phyloP scores from a whole-genome alignment of 2,797 vertebrate genomes.

The Bryconaethiops microstoma region DNA sequence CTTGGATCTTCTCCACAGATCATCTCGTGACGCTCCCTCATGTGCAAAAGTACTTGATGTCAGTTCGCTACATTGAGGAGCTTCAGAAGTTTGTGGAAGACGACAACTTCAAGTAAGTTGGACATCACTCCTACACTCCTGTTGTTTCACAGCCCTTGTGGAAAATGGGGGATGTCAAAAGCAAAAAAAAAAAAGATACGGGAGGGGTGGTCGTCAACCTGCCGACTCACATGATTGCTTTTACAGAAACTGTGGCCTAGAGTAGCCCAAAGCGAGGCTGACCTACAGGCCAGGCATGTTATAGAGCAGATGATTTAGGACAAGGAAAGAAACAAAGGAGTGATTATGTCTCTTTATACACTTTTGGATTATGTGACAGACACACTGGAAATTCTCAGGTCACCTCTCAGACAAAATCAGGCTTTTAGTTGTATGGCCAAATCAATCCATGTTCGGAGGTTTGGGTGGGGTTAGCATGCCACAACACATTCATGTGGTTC shows the following conservation, averaged over 20 bases:
- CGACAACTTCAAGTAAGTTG: slow-evolving; percentile 86
- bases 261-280: neutral
- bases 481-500: slow-evolving; percentile 9
- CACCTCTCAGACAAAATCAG: neutral
- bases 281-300: slow-evolving; percentile 2
- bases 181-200: neutral
- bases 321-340: neutral
- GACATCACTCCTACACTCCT: neutral
- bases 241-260: slow-evolving; percentile 19
- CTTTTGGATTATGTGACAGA: neutral
- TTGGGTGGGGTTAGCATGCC: slow-evolving; percentile 35
- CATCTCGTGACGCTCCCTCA: slow-evolving; percentile 88
- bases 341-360: slow-evolving; percentile 20
- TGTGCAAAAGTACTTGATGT: slow-evolving; percentile 87
- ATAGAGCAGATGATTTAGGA: slow-evolving; percentile 19
- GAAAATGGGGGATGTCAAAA: neutral
- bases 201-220: neutral
- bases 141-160: neutral
- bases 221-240: slow-evolving; percentile 26
- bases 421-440: slow-evolving; percentile 9
- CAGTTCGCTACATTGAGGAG: slow-evolving; percentile 87
- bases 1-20: slow-evolving; percentile 71
- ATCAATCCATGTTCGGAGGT: neutral
- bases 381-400: slow-evolving; percentile 14
- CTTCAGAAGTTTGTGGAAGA: slow-evolving; percentile 90